phyloP scores from a whole-genome alignment of 2,797 vertebrate species.

The Trematomus bernacchii region DNA sequence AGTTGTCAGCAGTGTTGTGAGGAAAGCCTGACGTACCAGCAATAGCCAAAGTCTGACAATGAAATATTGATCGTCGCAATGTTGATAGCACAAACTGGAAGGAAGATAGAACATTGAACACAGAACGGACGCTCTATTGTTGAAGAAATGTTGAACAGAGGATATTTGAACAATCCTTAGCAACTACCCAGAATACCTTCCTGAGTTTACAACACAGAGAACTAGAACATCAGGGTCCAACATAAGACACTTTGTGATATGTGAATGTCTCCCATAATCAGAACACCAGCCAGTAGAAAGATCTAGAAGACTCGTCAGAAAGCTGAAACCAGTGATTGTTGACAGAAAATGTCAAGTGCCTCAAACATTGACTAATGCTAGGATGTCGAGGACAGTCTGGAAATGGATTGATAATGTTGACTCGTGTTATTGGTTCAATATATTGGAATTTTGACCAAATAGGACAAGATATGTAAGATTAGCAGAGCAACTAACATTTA shows the following conservation, averaged over 20 bases:
- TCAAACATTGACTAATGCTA: background rate
- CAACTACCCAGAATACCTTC: background rate
- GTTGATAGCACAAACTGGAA: background rate
- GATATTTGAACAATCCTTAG: background rate
- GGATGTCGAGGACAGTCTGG: background rate
- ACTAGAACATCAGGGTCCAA: no score
- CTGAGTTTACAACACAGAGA: background rate
- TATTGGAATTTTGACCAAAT: background rate
- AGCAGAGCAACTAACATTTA: no score
- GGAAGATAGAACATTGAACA: background rate
- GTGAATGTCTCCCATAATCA: no score
- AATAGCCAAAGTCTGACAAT: background rate
- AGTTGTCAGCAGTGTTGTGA: background rate
- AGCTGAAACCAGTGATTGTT: background rate
- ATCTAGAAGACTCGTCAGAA: background rate
- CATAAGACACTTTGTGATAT: no score
- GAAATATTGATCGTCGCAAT: background rate
- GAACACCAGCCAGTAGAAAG: background rate
- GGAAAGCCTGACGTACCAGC: background rate
- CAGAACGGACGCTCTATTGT: background rate
- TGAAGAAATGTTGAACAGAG: background rate
- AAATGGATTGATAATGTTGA: background rate
- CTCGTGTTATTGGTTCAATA: no score
- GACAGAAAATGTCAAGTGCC: background rate
- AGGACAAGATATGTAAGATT: background rate